Evolutionary conservation across 2,113 vertebrate genomes (phyloP), one percentile per base, ranked within the genome.

Genomic region (Xenus cinereus): DNA sequence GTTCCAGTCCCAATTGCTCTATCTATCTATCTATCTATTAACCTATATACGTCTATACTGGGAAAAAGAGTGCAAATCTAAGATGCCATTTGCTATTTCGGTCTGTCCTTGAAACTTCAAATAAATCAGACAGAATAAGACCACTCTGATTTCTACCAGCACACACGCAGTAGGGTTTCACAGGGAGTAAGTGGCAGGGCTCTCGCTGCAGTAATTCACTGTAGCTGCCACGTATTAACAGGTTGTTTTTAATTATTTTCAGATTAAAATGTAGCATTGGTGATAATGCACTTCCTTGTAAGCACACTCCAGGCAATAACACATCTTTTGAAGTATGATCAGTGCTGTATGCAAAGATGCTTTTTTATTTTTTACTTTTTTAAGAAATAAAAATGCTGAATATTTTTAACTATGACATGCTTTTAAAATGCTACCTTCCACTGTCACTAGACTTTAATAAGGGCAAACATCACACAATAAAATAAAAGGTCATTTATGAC

Each of bases 401-500:
- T 97, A 84, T 87, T 96, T 96, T 94, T 95, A 95, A 51, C 73
- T 60, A 16, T 80, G 53, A 93, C 75, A 43, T 87, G 63, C 68
- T 91, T 97, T 97, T 96, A 95, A 94, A 95, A 95, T 97, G 78
- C 67, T 96, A 71, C 85, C 78, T 84, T 94, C 83, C 57, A 41
- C 91, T 91, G 71, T 91, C 93, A 85, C 69, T 33, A 74, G 74
- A 60, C 80, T 91, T 98, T 98, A 98, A 95, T 97, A 98, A 97
- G 96, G 93, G 97, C 95, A 97, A 97, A 95, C 97, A 98, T 93
- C 50, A 26, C 94, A 71, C 77, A 93, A 41, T 94, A 91, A 96
- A 98, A 96, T 64, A 89, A 98, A 98, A 98, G 97, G 97, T 98
- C 97, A 97, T 90, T 95, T 96, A 77, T 96, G 84, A 91, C 95